These are phyloP conservation scores for Melanerpes formicivorus DNA, from an alignment of 2,113 vertebrate species.

Conservation along the genomic window DNA sequence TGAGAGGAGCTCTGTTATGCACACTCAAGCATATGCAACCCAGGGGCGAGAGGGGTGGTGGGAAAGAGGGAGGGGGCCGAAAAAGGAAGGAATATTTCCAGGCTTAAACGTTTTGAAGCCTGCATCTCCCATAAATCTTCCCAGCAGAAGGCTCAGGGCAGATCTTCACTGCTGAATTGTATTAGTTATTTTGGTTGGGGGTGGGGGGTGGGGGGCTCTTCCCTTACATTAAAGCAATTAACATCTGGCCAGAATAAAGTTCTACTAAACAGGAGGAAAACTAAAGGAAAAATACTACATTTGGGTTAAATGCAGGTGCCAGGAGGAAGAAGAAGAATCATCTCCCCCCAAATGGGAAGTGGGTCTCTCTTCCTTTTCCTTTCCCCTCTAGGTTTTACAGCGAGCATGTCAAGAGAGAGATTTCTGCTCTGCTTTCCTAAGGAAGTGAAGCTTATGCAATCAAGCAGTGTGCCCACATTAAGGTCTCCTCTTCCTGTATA, in stretches of 20 bases:
- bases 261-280: not conserved
- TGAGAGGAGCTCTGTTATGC: not conserved
- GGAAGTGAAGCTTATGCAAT: not conserved
- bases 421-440: not conserved
- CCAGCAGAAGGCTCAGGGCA: not conserved
- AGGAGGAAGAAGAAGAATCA: accelerated
- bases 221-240: not conserved
- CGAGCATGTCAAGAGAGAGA: not conserved
- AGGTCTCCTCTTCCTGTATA: not conserved
- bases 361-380: not conserved
- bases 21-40: not conserved
- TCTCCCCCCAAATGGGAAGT: not conserved
- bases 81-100: constrained; percentile 51
- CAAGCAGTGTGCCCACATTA: not conserved
- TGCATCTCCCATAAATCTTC: constrained; percentile 42
- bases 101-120: not conserved
- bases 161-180: not conserved
- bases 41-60: not conserved
- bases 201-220: not conserved
- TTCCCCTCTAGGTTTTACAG: not conserved
- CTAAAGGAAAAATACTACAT: not conserved
- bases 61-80: not conserved
- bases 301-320: not conserved
- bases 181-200: no score
- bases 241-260: not conserved